These are phyloP conservation scores for Catamblyrhynchus diadema DNA, from an alignment of 2,797 vertebrate species.

Conservation along the genomic window DNA sequence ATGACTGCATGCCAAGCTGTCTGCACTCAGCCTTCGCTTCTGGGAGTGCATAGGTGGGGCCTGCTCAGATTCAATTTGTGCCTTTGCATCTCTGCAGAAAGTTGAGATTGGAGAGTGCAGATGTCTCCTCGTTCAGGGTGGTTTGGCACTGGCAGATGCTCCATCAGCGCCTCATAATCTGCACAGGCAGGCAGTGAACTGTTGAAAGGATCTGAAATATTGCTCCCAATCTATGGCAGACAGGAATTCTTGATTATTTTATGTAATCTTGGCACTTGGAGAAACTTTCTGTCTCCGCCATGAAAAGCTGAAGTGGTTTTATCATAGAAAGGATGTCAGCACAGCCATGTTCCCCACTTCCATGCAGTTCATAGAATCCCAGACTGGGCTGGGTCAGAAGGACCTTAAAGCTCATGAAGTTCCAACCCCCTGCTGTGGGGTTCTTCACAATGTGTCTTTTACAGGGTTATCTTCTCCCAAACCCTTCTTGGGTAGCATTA, in stretches of 20 bases:
- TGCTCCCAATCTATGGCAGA: neutral
- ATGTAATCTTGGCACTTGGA: neutral
- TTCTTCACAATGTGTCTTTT: neutral
- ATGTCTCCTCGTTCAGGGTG: neutral
- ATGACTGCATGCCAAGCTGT: neutral
- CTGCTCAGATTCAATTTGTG: neutral
- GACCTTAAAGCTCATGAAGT: neutral
- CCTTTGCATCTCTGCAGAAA: neutral
- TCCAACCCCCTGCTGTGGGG: neutral
- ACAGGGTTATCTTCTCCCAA: neutral
- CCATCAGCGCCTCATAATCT: neutral
- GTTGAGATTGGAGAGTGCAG: neutral
- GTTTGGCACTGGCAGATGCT: neutral
- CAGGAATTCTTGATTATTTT: neutral
- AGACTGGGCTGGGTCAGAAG: neutral
- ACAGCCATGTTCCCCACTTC: neutral
- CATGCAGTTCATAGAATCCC: neutral
- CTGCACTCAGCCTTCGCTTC: neutral
- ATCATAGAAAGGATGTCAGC: neutral
- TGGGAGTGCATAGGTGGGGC: neutral
- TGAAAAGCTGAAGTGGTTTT: neutral
- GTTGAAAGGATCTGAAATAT: neutral
- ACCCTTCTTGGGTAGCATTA: rapidly evolving
- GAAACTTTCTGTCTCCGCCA: neutral
- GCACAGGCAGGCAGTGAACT: neutral